Conservation (phyloP, 2,113 vertebrate genomes). For the Himantopus leucocephalus region DNA sequence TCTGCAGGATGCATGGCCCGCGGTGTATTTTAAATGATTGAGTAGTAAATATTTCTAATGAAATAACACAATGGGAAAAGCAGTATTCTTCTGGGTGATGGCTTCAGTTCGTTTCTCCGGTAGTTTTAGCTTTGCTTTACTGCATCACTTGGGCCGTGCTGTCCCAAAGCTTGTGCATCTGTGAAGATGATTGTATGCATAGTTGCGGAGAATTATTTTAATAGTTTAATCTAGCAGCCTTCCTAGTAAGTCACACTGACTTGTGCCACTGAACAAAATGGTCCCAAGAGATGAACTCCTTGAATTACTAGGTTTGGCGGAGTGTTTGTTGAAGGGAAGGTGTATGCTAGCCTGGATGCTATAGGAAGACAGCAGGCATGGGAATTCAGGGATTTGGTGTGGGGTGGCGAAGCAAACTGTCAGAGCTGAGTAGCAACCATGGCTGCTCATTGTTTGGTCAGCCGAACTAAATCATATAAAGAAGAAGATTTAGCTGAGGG, state of each 20-base stretch:
- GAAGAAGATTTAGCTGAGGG: neutral
- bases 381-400: neutral
- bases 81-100: neutral
- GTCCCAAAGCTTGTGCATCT: neutral
- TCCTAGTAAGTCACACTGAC: neutral
- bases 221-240: neutral
- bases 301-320: neutral
- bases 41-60: neutral
- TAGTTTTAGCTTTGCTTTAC: neutral
- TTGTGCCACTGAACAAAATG: neutral
- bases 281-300: neutral
- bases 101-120: neutral
- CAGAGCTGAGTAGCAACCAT: neutral
- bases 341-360: neutral
- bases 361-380: neutral
- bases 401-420: neutral
- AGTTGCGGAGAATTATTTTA: neutral
- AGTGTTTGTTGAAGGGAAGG: neutral
- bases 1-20: neutral
- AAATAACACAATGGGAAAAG: neutral
- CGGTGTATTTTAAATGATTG: neutral
- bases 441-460: neutral
- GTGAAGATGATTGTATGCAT: accelerated
- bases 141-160: neutral
- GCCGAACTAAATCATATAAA: neutral